Evolutionary conservation across 2,113 vertebrate species (phyloP).

Genomic region (Chaetodon auriga): DNA sequence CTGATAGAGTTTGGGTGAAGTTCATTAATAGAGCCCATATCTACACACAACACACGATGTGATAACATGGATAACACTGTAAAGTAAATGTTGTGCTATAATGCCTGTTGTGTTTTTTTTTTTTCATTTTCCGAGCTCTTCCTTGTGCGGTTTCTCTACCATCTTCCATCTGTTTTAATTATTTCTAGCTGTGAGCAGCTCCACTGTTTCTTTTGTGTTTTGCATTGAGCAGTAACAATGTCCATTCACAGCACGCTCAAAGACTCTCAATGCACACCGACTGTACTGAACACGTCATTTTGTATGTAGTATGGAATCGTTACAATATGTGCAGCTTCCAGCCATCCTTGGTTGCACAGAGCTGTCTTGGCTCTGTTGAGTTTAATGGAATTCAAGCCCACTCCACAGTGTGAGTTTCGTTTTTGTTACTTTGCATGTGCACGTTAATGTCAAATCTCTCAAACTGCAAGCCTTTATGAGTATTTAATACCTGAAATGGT

Average conservation of each 20-base stretch:
- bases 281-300: neutral
- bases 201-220: neutral
- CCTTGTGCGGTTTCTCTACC: neutral
- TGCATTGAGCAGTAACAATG: neutral
- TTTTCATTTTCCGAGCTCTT: neutral
- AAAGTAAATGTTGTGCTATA: too few species aligned
- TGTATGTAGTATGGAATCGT: neutral
- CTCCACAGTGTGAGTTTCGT: neutral
- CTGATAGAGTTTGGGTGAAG: too few species aligned
- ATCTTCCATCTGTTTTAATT: neutral
- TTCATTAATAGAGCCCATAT: too few species aligned
- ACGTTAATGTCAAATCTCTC: neutral
- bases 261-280: neutral
- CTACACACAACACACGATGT: too few species aligned
- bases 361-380: neutral
- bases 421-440: neutral
- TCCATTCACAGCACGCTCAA: neutral
- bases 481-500: neutral
- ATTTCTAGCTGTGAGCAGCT: neutral
- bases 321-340: neutral
- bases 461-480: neutral
- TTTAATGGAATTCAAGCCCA: constrained; percentile 11
- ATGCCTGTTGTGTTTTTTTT: too few species aligned
- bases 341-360: neutral
- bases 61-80: too few species aligned